Conservation (phyloP, 2,797 vertebrate species). For the Octomys mimax region DNA sequence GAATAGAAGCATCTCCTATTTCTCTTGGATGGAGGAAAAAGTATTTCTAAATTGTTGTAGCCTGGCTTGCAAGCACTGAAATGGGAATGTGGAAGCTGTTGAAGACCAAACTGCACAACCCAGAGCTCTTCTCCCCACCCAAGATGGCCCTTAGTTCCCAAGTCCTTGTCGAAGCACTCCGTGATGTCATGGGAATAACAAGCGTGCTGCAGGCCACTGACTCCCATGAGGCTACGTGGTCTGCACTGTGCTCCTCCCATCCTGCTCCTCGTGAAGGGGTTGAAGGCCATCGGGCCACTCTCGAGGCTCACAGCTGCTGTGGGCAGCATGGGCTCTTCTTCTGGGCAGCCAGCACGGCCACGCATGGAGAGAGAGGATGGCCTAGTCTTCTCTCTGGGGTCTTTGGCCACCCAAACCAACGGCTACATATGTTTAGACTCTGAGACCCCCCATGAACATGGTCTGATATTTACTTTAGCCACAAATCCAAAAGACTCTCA, state of each 20-base stretch:
- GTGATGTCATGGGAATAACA: background rate
- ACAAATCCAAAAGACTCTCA: background rate
- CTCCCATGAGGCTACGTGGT: background rate
- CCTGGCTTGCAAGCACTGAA: background rate
- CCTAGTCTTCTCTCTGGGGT: background rate
- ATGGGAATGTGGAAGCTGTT: background rate
- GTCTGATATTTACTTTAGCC: background rate
- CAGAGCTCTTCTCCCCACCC: background rate
- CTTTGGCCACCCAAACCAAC: background rate
- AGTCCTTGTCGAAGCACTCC: background rate
- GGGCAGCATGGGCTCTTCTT: background rate
- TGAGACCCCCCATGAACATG: background rate
- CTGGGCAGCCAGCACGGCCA: background rate
- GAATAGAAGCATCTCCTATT: background rate
- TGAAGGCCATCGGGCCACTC: background rate
- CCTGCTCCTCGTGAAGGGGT: background rate
- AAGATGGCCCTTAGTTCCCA: background rate
- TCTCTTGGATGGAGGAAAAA: background rate
- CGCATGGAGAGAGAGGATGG: background rate
- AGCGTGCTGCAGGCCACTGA: too few relatives aligned
- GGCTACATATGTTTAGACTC: background rate
- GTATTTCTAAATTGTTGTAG: constrained; percentile 20
- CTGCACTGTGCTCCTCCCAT: background rate
- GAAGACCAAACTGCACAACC: background rate
- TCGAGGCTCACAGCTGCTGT: background rate